A percentile compares a stretch with the other conserved stretches of the same genome.
phyloP scores from a whole-genome alignment of 2,888 invertebrate genomes.

The Lomographa bimaculata region DNA sequence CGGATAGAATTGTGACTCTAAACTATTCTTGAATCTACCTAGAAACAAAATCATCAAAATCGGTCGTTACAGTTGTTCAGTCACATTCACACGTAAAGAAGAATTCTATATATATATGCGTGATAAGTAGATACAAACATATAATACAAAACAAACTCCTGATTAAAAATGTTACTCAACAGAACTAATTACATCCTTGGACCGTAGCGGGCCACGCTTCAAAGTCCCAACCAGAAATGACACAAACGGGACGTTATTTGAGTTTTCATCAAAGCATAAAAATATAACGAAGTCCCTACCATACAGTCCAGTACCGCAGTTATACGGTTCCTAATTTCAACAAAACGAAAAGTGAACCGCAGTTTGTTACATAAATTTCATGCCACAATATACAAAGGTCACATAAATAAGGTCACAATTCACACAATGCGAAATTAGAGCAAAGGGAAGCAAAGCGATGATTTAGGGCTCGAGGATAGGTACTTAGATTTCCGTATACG shows the following conservation, averaged over 20 bases:
- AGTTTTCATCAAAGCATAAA: slow-evolving; percentile 26
- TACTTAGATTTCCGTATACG: slow-evolving; percentile 24
- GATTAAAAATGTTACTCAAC: slow-evolving; percentile 1
- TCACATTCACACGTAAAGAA: too few species aligned
- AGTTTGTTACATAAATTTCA: slow-evolving; percentile 40
- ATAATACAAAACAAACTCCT: neutral
- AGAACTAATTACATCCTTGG: neutral
- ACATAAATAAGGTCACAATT: slow-evolving; percentile 48
- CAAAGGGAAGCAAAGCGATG: slow-evolving; percentile 27
- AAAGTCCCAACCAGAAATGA: slow-evolving; percentile 9
- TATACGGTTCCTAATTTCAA: slow-evolving; percentile 18
- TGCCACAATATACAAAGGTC: slow-evolving; percentile 44
- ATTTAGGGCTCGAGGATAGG: slow-evolving; percentile 20
- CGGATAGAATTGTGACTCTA: too few species aligned
- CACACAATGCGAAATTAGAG: slow-evolving; percentile 49
- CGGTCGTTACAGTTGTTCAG: too few species aligned
- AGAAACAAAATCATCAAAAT: too few species aligned
- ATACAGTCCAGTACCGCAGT: slow-evolving; percentile 10
- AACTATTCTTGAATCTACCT: too few species aligned
- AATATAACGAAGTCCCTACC: slow-evolving; percentile 12
- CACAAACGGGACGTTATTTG: slow-evolving; percentile 13
- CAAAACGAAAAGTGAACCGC: slow-evolving; percentile 21
- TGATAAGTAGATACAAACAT: too few species aligned
- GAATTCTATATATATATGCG: too few species aligned
- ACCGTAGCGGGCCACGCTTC: slow-evolving; percentile 2